Conservation (phyloP, 2,113 vertebrate species). For the Datnioides undecimradiatus region DNA sequence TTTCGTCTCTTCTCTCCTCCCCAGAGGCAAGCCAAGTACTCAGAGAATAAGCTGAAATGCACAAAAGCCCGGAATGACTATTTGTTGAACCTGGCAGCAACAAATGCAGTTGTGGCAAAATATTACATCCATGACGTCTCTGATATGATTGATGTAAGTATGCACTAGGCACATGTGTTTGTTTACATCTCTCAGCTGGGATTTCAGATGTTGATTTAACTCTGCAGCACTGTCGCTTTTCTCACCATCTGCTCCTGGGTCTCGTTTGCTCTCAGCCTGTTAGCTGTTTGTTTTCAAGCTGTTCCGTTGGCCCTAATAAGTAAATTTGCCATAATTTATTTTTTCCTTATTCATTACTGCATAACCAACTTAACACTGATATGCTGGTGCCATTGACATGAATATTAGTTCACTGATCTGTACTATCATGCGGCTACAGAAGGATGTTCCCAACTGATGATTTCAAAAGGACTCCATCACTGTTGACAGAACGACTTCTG, state of each 20-base stretch:
- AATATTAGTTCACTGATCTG: background rate
- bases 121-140: slow-evolving; percentile 99
- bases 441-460: slow-evolving; percentile 5
- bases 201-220: slow-evolving; percentile 68
- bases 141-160: slow-evolving; percentile 97
- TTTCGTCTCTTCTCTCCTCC: slow-evolving; percentile 62
- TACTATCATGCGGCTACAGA: background rate
- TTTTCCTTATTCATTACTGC: slow-evolving; percentile 18
- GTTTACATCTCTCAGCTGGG: slow-evolving; percentile 68
- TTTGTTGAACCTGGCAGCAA: slow-evolving; percentile 95
- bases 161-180: slow-evolving; percentile 63
- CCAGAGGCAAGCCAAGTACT: slow-evolving; percentile 98
- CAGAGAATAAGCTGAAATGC: slow-evolving; percentile 98
- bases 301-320: slow-evolving; percentile 42
- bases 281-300: slow-evolving; percentile 68
- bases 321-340: slow-evolving; percentile 32
- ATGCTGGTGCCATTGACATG: background rate
- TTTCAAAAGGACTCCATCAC: slow-evolving; percentile 27
- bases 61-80: slow-evolving; percentile 98
- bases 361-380: slow-evolving; percentile 34
- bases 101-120: slow-evolving; percentile 95
- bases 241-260: slow-evolving; percentile 75
- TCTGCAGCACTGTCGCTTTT: slow-evolving; percentile 54
- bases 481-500: slow-evolving; percentile 29
- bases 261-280: slow-evolving; percentile 53